Percentiles rank a stretch among this genome's conserved stretches.
Conservation (phyloP, 2,797 vertebrate species). For the Tinamus major region DNA sequence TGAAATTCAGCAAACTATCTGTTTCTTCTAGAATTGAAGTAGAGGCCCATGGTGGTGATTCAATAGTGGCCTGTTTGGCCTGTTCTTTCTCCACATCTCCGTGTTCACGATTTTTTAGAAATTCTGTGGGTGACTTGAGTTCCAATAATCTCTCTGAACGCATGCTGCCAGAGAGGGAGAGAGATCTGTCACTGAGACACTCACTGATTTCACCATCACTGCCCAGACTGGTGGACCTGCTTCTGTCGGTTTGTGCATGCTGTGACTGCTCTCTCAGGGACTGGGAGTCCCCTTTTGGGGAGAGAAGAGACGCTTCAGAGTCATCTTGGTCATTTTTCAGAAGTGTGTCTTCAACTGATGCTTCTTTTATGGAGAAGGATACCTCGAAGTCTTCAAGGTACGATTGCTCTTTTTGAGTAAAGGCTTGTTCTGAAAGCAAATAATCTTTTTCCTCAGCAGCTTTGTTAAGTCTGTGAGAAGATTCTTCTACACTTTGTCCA, state of each 20-base stretch:
- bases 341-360: slow-evolving; percentile 49
- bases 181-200: slow-evolving; percentile 82
- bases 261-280: slow-evolving; percentile 53
- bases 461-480: not conserved
- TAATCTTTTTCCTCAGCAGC: slow-evolving; percentile 62
- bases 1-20: slow-evolving; percentile 86
- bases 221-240: slow-evolving; percentile 67
- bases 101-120: slow-evolving; percentile 72
- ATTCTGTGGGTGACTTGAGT: slow-evolving; percentile 78
- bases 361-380: slow-evolving; percentile 77
- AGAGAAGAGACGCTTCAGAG: slow-evolving; percentile 81
- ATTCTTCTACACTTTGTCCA: slow-evolving; percentile 26
- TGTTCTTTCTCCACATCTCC: slow-evolving; percentile 74
- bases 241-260: slow-evolving; percentile 35
- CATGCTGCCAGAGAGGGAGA: slow-evolving; percentile 67
- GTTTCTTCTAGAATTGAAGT: not conserved
- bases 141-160: slow-evolving; percentile 83
- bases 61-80: not conserved
- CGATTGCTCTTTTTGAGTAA: slow-evolving; percentile 51
- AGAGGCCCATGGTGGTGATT: slow-evolving; percentile 59
- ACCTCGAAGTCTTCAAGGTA: slow-evolving; percentile 79
- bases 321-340: slow-evolving; percentile 79
- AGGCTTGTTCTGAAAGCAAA: slow-evolving; percentile 57
- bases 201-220: slow-evolving; percentile 89
- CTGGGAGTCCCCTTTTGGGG: slow-evolving; percentile 57